Percentiles rank a stretch among this genome's conserved stretches.
phyloP scores from a whole-genome alignment of 1,140 invertebrate species.

The Cepaea nemoralis region DNA sequence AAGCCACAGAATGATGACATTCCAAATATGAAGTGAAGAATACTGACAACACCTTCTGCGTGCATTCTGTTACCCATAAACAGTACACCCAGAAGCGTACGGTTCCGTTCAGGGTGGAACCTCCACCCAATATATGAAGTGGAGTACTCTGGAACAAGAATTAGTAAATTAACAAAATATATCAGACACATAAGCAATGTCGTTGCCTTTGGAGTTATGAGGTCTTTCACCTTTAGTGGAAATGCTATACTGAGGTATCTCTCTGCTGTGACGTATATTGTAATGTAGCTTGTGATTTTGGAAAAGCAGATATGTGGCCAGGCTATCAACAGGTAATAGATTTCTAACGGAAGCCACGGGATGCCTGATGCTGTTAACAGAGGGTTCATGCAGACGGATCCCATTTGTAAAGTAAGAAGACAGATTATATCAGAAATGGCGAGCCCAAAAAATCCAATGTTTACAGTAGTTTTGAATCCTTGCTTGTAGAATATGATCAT shows the following conservation, averaged over 20 bases:
- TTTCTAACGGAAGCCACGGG: neutral
- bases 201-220: neutral
- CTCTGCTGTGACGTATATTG: neutral
- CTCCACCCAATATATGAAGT: neutral
- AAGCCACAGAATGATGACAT: too few relatives aligned
- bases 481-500: neutral
- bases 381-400: neutral
- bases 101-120: neutral
- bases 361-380: neutral
- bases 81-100: too few relatives aligned
- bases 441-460: conserved; percentile 1
- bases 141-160: conserved; percentile 1
- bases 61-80: too few relatives aligned
- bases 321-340: neutral
- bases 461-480: neutral
- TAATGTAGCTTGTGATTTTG: neutral
- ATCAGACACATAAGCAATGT: neutral
- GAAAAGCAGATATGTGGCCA: neutral
- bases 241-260: neutral
- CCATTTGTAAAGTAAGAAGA: neutral
- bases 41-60: too few relatives aligned
- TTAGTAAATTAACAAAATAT: neutral
- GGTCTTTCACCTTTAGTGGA: neutral
- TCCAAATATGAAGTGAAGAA: too few relatives aligned
- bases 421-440: conserved; percentile 15